These are phyloP conservation scores for Clarias laeviceps DNA, from an alignment of 2,797 vertebrate species.

Conservation along the genomic window DNA sequence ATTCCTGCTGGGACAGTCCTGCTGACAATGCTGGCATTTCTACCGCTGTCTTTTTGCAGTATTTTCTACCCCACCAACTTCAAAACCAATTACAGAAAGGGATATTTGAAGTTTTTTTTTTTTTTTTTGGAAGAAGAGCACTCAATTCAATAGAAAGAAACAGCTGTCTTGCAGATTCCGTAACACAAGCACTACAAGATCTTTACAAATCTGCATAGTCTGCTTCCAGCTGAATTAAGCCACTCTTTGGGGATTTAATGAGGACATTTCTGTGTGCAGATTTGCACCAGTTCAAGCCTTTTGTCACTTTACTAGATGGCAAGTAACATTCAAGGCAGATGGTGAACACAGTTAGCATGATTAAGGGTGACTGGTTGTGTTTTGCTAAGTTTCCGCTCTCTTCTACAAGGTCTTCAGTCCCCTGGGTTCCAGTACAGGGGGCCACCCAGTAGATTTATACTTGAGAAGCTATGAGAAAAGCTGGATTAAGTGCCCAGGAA, in stretches of 20 bases:
- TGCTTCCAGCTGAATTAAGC: neutral
- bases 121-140: conserved; percentile 8
- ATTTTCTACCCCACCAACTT: neutral
- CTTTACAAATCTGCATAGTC: conserved; percentile 12
- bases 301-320: neutral
- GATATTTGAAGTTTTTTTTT: neutral
- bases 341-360: conserved; percentile 32
- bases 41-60: neutral
- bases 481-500: conserved; percentile 71
- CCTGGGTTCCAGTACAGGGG: conserved; percentile 61
- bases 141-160: conserved; percentile 13
- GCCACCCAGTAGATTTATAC: conserved; percentile 74
- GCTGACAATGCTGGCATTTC: neutral
- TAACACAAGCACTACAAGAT: neutral
- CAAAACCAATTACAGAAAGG: neutral
- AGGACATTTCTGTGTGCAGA: neutral
- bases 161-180: conserved; percentile 13
- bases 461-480: conserved; percentile 58
- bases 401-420: conserved; percentile 5
- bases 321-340: neutral
- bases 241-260: conserved; percentile 7
- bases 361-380: conserved; percentile 38
- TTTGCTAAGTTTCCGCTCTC: conserved; percentile 30
- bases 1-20: neutral
- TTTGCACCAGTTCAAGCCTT: conserved; percentile 17